Base-by-base conservation (phyloP, 1,140 invertebrate genomes). In the Neomicropteryx cornuta region DNA sequence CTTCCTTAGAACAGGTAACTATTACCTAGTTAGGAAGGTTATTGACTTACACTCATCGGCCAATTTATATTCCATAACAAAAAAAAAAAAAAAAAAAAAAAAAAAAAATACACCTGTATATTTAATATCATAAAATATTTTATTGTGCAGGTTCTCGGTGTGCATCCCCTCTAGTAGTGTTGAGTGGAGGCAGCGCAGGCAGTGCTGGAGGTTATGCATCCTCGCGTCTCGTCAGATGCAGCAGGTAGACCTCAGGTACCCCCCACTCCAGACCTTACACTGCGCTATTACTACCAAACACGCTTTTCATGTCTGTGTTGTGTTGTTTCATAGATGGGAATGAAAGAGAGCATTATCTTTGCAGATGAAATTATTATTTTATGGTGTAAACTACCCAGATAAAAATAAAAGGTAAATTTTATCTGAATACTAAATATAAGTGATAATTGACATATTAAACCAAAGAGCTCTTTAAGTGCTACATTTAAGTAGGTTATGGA, bases 201-300 rank as follows among this genome's bases (percentile, higher is more conserved):
- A 58, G 58, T 44, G 59, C 57, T 53, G n/a, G n/a, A n/a, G n/a
- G n/a, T n/a, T n/a, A 58, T 57, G 13, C 33, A 20, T 28, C 56
- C 60, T 38, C 57, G 61, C 30, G 51, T 48, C 48, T 54, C 47
- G 36, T 53, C 61, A 62, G 62, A 47, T 62, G 63, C 59, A 66
- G 63, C 65, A 68, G 65, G 65, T 68, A 68, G 65, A 66, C 48
- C 55, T 53, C 65, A 68, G 65, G 65, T 68, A 68, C 60, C 61
- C 56, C 55, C 49, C 53, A 51, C 52, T 52, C 41, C 52, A 44
- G 50, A 47, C 60, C 46, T 46, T 48, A 47, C 40, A 46, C 29
- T 52, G 40, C 46, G 33, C 50, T 42, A 49, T 45, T 45, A 44
- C 34, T 17, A 28, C 41, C 39, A 42, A 41, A 14, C 37, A 38